Conservation (phyloP, 2,797 vertebrate species). For the Chelmon rostratus region DNA sequence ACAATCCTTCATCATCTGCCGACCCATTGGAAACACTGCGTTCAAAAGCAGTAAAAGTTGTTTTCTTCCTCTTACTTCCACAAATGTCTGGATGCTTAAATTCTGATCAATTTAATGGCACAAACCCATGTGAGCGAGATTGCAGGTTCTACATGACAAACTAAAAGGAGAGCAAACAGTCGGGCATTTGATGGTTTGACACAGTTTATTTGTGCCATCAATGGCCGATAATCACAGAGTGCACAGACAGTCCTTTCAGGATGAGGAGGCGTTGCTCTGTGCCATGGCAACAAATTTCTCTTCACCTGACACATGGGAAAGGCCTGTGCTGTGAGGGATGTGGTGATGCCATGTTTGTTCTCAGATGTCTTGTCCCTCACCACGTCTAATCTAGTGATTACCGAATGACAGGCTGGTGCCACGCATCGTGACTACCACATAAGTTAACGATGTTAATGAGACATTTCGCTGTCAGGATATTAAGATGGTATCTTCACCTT, state of each 20-base stretch:
- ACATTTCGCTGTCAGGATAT: conserved; percentile 63
- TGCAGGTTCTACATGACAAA: conserved; percentile 32
- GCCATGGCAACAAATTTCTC: conserved; percentile 35
- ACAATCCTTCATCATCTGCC: background rate
- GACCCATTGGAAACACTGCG: conserved; percentile 7
- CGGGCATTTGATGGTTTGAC: conserved; percentile 45
- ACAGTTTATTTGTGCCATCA: conserved; percentile 61
- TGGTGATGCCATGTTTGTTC: conserved; percentile 17
- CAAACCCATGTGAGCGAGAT: conserved; percentile 18
- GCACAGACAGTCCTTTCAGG: conserved; percentile 33
- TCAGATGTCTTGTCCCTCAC: conserved; percentile 19
- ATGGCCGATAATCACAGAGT: conserved; percentile 50
- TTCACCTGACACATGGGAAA: conserved; percentile 4
- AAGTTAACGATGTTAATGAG: conserved; percentile 70
- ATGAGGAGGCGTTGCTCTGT: conserved; percentile 36
- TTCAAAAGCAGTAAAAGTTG: background rate
- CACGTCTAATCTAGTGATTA: conserved; percentile 58
- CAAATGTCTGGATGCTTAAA: background rate
- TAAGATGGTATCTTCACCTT: conserved; percentile 61
- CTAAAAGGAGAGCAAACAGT: conserved; percentile 24
- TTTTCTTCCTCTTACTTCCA: background rate
- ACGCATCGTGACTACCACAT: conserved; percentile 26
- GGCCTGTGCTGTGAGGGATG: conserved; percentile 3
- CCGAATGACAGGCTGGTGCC: conserved; percentile 51
- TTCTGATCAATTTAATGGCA: conserved; percentile 5